phyloP scores from a whole-genome alignment of 2,113 vertebrate species.

The Xenopus laevis region DNA sequence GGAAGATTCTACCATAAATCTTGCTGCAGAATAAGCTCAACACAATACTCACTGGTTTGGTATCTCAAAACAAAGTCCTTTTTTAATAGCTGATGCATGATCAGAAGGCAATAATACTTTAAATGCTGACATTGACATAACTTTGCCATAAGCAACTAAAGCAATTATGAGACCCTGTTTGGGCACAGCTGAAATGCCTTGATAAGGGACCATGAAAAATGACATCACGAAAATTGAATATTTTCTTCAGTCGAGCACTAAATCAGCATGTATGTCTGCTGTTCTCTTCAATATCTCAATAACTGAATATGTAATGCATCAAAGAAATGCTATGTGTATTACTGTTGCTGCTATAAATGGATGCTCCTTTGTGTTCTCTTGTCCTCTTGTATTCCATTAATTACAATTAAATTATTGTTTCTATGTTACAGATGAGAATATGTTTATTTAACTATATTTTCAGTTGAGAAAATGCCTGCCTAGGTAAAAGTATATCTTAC shows the following conservation, averaged over 20 bases:
- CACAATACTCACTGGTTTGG: not conserved
- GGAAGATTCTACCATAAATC: not conserved
- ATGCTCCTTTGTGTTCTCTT: conserved; percentile 48
- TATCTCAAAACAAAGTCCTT: conserved; percentile 27
- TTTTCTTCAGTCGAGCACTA: conserved; percentile 66
- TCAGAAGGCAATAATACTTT: conserved; percentile 66
- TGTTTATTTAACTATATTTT: no score
- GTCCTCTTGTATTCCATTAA: not conserved
- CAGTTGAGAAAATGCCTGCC: no score
- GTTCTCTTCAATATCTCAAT: conserved; percentile 54
- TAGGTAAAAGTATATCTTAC: no score
- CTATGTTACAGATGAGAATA: no score
- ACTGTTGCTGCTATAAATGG: conserved; percentile 53
- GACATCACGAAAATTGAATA: conserved; percentile 63
- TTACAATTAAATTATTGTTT: not conserved
- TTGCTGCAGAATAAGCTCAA: not conserved
- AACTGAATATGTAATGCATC: conserved; percentile 64
- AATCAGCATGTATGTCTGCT: conserved; percentile 63
- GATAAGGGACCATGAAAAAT: conserved; percentile 75
- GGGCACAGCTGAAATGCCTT: conserved; percentile 71
- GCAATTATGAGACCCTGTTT: conserved; percentile 67
- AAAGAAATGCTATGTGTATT: conserved; percentile 45
- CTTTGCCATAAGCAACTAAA: conserved; percentile 74
- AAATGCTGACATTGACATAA: conserved; percentile 74
- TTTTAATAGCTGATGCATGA: conserved; percentile 52